Evolutionary conservation across 2,113 vertebrate genomes (phyloP).

Genomic region (Pachypanchax playfairii): DNA sequence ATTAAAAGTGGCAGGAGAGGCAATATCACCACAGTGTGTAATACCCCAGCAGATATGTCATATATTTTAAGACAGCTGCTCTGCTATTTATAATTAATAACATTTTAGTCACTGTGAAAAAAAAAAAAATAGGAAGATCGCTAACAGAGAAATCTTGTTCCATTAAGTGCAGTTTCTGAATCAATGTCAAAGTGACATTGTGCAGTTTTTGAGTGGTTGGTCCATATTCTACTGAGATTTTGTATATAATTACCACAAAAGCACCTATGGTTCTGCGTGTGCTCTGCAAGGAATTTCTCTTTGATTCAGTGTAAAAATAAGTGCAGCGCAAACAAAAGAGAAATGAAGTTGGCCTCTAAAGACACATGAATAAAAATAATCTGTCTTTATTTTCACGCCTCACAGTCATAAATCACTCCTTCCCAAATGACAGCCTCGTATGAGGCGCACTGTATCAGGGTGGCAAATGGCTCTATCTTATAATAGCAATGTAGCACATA

Average conservation of each 20-base stretch:
- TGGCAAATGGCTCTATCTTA: constrained; percentile 75
- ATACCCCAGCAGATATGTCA: constrained; percentile 70
- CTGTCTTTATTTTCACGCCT: constrained; percentile 71
- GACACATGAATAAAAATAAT: constrained; percentile 74
- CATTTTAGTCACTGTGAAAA: constrained; percentile 70
- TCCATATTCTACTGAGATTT: constrained; percentile 49
- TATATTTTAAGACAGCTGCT: constrained; percentile 81
- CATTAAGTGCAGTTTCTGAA: constrained; percentile 67
- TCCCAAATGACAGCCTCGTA: constrained; percentile 67
- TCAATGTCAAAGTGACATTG: constrained; percentile 70
- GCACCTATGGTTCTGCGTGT: constrained; percentile 47
- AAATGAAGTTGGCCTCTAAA: constrained; percentile 71
- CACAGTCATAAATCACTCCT: constrained; percentile 74
- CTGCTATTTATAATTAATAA: constrained; percentile 77
- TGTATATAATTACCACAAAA: constrained; percentile 58
- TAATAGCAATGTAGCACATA: constrained; percentile 75
- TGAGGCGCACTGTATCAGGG: constrained; percentile 49
- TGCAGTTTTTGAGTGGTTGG: constrained; percentile 63
- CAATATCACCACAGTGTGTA: constrained; percentile 71
- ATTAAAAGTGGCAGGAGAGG: constrained; percentile 80
- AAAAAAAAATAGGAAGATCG: constrained; percentile 47
- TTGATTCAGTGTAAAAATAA: constrained; percentile 66
- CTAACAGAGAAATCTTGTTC: constrained; percentile 68
- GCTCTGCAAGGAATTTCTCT: constrained; percentile 44
- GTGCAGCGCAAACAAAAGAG: constrained; percentile 61